phyloP scores from a whole-genome alignment of 2,888 invertebrate genomes.

The Darwinula stevensoni region DNA sequence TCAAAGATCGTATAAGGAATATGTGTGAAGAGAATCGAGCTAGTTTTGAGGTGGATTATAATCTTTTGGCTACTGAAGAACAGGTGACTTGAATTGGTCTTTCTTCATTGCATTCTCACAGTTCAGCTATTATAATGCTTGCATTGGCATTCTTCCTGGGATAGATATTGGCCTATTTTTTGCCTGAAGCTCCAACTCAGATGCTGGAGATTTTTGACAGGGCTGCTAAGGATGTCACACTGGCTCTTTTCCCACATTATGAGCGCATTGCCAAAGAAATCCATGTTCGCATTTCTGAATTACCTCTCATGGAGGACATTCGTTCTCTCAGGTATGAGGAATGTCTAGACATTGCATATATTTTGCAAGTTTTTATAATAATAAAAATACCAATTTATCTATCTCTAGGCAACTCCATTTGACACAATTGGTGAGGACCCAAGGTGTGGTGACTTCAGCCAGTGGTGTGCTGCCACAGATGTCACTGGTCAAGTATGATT shows the following conservation, averaged over 20 bases:
- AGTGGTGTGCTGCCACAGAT: constrained; percentile 87
- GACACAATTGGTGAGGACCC: constrained; percentile 73
- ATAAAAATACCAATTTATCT: constrained; percentile 3
- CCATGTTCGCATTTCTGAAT: constrained; percentile 72
- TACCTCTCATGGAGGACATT: constrained; percentile 84
- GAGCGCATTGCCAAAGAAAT: constrained; percentile 77
- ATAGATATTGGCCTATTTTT: constrained; percentile 49
- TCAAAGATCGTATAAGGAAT: constrained; percentile 64
- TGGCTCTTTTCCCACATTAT: constrained; percentile 83
- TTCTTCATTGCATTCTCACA: too few relatives aligned
- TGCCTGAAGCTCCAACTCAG: constrained; percentile 89
- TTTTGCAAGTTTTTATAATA: too few relatives aligned
- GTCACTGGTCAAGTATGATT: constrained; percentile 85
- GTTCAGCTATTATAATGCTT: background rate
- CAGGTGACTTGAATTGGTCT: too few relatives aligned
- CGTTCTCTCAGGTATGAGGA: constrained; percentile 71
- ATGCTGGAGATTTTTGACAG: constrained; percentile 89
- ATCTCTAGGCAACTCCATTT: constrained; percentile 24
- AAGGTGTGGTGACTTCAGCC: constrained; percentile 82
- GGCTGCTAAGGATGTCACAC: constrained; percentile 70
- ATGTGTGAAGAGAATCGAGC: constrained; percentile 60
- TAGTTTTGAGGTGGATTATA: constrained; percentile 75
- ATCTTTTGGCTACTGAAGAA: constrained; percentile 58
- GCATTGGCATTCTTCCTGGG: background rate
- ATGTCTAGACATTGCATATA: too few relatives aligned